These are phyloP conservation scores for Diachasmimorpha longicaudata DNA, from an alignment of 1,140 invertebrate species.

Conservation along the genomic window DNA sequence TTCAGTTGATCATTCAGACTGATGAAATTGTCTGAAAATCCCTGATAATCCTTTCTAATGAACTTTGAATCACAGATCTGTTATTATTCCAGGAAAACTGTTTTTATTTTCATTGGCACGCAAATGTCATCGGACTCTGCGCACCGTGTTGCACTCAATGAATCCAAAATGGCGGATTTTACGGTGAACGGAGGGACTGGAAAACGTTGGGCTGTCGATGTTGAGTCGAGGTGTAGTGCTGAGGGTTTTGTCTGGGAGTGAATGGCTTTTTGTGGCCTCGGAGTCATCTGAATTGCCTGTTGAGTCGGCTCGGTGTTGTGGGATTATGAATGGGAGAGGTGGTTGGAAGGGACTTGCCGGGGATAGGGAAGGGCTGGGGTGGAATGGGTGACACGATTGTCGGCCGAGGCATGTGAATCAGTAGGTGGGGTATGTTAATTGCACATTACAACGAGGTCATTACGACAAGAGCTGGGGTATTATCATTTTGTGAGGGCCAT, in stretches of 20 bases:
- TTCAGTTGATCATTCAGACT: neutral
- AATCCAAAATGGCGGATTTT: slow-evolving; percentile 19
- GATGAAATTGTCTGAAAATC: neutral
- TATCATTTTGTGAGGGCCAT: neutral
- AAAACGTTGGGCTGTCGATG: neutral
- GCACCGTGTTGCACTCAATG: slow-evolving; percentile 5
- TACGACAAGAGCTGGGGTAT: neutral
- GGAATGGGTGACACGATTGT: slow-evolving; percentile 9
- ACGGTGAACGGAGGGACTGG: neutral
- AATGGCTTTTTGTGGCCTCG: neutral
- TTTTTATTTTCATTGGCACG: slow-evolving; percentile 2
- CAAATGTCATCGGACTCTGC: slow-evolving; percentile 14
- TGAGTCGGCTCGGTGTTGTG: neutral
- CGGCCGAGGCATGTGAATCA: slow-evolving; percentile 5
- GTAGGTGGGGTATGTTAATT: neutral
- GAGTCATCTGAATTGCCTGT: neutral
- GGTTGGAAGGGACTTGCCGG: neutral
- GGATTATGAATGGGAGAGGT: neutral
- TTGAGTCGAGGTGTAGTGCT: neutral
- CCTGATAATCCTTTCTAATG: neutral
- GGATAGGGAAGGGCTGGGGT: neutral
- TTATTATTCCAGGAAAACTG: neutral
- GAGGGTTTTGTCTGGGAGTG: neutral
- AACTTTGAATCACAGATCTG: neutral
- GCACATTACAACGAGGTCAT: neutral